A percentile compares a stretch with the other conserved stretches of the same genome.
Conservation (phyloP, 2,888 invertebrate genomes). For the Podabrus alpinus region DNA sequence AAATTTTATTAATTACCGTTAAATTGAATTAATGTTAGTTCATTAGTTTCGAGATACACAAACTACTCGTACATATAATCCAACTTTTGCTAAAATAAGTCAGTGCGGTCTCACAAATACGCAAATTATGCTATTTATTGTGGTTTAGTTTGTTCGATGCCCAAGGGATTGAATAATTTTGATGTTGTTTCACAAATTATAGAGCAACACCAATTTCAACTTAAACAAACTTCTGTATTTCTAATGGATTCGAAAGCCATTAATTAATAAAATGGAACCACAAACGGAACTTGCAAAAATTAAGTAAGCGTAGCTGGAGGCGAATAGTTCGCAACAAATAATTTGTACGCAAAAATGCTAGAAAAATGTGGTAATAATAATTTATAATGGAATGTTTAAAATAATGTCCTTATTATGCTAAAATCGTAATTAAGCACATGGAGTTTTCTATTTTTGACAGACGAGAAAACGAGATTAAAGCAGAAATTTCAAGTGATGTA, state of each 20-base stretch:
- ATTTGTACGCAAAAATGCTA: too few relatives aligned
- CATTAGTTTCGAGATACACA: neutral
- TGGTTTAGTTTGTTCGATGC: conserved; percentile 14
- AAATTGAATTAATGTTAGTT: neutral
- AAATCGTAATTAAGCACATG: neutral
- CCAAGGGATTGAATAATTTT: conserved; percentile 19
- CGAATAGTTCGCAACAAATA: too few relatives aligned
- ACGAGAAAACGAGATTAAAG: neutral
- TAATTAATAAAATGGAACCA: neutral
- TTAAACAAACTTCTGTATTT: neutral
- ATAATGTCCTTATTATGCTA: neutral
- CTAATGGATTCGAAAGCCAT: neutral
- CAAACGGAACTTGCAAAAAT: neutral
- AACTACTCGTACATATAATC: neutral
- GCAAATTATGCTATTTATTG: conserved; percentile 27
- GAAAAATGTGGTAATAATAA: too few relatives aligned
- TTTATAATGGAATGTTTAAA: too few relatives aligned
- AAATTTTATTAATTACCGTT: neutral
- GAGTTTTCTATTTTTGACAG: neutral
- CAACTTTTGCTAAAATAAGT: conserved; percentile 13
- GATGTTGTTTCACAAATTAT: conserved; percentile 13
- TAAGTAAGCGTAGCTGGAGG: neutral
- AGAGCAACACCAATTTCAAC: conserved; percentile 1
- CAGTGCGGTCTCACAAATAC: conserved; percentile 16
- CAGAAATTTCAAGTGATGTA: neutral